A percentile compares a stretch with the other conserved stretches of the same genome.
phyloP scores from a whole-genome alignment of 2,797 vertebrate genomes.

The Oreortyx pictus region DNA sequence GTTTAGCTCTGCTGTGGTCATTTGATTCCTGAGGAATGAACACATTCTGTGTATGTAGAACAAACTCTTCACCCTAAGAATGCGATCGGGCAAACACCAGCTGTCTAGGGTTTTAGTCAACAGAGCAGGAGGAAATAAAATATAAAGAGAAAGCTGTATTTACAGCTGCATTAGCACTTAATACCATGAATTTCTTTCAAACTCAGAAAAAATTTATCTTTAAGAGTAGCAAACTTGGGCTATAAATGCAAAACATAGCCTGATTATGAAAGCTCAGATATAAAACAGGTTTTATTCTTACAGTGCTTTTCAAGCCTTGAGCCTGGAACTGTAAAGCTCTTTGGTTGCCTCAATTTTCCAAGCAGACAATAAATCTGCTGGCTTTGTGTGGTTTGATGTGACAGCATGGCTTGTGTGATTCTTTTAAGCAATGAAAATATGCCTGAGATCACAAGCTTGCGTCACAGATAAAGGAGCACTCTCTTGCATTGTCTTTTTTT shows the following conservation, averaged over 20 bases:
- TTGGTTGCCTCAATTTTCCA: conserved; percentile 35
- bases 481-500: not conserved
- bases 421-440: conserved; percentile 51
- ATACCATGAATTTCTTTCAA: conserved; percentile 48
- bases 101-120: conserved; percentile 68
- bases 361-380: conserved; percentile 38
- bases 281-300: conserved; percentile 44
- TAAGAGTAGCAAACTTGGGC: conserved; percentile 43
- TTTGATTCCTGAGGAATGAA: conserved; percentile 79
- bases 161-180: conserved; percentile 68
- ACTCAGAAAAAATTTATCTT: conserved; percentile 34
- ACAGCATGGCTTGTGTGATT: not conserved
- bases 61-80: conserved; percentile 78
- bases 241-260: conserved; percentile 7
- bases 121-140: conserved; percentile 27
- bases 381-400: conserved; percentile 13
- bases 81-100: conserved; percentile 76
- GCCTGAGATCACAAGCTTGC: not conserved
- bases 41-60: conserved; percentile 52
- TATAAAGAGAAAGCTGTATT: conserved; percentile 39
- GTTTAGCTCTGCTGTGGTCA: conserved; percentile 76
- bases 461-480: conserved; percentile 14
- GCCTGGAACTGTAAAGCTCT: conserved; percentile 10
- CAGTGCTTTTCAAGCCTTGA: not conserved
- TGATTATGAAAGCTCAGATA: conserved; percentile 37